Evolutionary conservation across 2,113 vertebrate genomes (phyloP).

Genomic region (Stegostoma tigrinum): DNA sequence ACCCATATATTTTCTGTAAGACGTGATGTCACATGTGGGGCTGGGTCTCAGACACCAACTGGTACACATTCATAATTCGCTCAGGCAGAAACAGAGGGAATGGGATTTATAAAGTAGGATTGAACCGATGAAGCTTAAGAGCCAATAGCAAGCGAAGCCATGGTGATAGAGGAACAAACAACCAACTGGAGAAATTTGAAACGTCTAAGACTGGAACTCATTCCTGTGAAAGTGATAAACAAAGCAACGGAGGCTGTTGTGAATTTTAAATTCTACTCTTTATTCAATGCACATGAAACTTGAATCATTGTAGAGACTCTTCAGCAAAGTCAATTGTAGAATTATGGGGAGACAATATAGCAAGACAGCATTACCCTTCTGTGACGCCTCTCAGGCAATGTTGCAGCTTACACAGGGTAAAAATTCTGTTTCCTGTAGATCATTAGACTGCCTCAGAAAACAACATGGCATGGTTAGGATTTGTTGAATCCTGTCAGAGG

Average conservation of each 20-base stretch:
- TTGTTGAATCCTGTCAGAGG: neutral
- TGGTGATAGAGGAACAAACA: neutral
- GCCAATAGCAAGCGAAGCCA: neutral
- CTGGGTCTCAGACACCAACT: too few relatives aligned
- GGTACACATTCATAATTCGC: too few relatives aligned
- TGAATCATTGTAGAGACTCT: neutral
- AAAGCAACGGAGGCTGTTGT: too few relatives aligned
- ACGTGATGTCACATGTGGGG: too few relatives aligned
- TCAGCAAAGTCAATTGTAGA: neutral
- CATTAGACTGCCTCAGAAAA: neutral
- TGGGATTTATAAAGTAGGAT: neutral
- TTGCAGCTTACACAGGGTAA: neutral
- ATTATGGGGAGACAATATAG: too few relatives aligned
- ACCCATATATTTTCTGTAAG: too few relatives aligned
- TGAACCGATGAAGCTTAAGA: neutral
- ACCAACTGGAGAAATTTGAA: conserved; percentile 35
- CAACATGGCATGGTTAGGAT: neutral
- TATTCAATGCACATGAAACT: neutral
- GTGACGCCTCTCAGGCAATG: neutral
- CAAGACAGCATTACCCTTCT: too few relatives aligned
- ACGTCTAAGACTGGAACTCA: neutral
- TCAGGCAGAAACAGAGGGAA: conserved; percentile 38
- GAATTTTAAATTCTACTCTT: neutral
- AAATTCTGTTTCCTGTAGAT: neutral
- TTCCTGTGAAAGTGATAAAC: conserved; percentile 37